Evolutionary conservation across 2,888 invertebrate genomes (phyloP), one percentile per base, ranked within the genome.

Genomic region (Nyleta sp.): DNA sequence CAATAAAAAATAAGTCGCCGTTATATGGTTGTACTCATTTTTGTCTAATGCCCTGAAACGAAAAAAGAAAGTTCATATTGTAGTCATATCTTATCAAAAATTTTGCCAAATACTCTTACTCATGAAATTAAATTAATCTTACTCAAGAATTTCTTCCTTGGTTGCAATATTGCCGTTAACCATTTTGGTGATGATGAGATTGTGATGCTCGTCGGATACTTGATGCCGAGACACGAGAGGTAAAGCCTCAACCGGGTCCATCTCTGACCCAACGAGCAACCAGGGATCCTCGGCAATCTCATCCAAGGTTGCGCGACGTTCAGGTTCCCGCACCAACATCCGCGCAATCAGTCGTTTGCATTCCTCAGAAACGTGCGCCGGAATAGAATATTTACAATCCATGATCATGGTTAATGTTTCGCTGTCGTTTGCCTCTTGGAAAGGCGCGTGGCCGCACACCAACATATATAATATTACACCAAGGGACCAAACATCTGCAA

Each of bases 361-460:
- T 75, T 95, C 94, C 60, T 93, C 92, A 10, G 98, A 96, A 81
- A 99, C 95, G 91, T 97, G 96, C 24, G 93, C 91, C 64, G 99
- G 98, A 87, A 98, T 95, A 72, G 95, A 95, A 91, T 98, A 99
- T 92, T 98, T 98, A 92, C 99, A 99, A 91, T 99, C 99, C 97
- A 99, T 98, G 83, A 99, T 99, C 97, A 98, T 99, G 28, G 98
- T 99, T 65, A 99, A 92, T 0, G 99, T 99, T 93, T 99, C 99
- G 87, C 98, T 98, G 91, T 99, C 99, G 91, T 99, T 99, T 28
- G 99, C 98, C 92, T 99, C 99, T 92, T 99, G 98, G 91, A 99
- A 99, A 5, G 99, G 99, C 33, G 99, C 96, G 89, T 96, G 95
- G 5, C 99, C 99, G 91, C 97, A 98, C 4, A 99, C 99, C 87